These are phyloP conservation scores for Nemurella pictetii DNA, from an alignment of 2,888 invertebrate species.

Conservation along the genomic window DNA sequence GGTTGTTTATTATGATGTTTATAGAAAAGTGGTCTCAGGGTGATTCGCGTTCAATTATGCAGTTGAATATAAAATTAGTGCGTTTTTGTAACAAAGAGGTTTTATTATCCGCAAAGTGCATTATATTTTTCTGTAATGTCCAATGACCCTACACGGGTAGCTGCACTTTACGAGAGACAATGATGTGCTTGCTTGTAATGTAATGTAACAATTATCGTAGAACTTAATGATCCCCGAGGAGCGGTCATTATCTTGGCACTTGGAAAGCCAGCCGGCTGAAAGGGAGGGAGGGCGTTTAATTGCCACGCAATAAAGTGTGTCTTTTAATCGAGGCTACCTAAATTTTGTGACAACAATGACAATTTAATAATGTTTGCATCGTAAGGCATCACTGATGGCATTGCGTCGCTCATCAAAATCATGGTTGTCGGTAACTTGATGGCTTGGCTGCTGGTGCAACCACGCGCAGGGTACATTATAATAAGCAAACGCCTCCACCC, in stretches of 20 bases:
- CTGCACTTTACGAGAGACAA: background rate
- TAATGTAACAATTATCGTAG: background rate
- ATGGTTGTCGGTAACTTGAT: too few species aligned
- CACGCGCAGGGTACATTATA: background rate
- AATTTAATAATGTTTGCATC: background rate
- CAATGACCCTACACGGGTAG: background rate
- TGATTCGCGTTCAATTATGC: background rate
- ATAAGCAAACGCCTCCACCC: background rate
- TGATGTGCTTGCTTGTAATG: background rate
- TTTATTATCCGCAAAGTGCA: background rate
- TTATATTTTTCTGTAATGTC: background rate
- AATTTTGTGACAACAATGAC: background rate
- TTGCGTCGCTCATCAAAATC: background rate
- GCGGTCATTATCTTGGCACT: background rate
- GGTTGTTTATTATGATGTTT: background rate
- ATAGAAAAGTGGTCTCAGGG: background rate
- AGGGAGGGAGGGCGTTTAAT: background rate
- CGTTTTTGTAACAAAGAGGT: background rate
- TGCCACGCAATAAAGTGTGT: background rate
- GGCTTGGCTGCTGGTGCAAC: background rate
- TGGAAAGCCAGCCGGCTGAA: background rate
- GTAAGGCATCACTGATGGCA: background rate
- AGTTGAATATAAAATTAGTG: background rate
- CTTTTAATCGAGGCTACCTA: background rate
- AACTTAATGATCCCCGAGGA: background rate